Conservation (phyloP, 1,140 invertebrate genomes). For the Pomacea maculata region DNA sequence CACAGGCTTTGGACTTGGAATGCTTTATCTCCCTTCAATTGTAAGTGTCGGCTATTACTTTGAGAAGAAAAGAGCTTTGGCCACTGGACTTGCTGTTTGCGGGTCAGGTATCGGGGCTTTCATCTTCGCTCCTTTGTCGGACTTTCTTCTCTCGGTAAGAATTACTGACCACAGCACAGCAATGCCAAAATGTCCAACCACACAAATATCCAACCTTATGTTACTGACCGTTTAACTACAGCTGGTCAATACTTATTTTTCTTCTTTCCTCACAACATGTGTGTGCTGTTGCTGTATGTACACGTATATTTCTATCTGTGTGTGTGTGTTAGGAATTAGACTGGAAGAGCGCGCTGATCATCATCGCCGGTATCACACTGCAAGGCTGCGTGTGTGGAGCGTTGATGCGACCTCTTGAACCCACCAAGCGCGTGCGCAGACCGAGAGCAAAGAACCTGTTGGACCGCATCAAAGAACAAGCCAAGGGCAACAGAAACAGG, state of each 20-base stretch:
- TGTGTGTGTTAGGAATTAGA: slow-evolving; percentile 60
- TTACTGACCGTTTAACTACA: not conserved
- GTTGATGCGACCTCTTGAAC: slow-evolving; percentile 86
- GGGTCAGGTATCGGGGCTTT: slow-evolving; percentile 88
- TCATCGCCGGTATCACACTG: slow-evolving; percentile 90
- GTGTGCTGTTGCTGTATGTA: too few species aligned
- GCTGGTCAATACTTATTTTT: too few species aligned
- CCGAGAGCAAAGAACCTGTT: slow-evolving; percentile 52
- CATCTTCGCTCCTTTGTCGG: slow-evolving; percentile 79
- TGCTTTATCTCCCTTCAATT: slow-evolving; percentile 94
- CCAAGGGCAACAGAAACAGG: slow-evolving; percentile 38
- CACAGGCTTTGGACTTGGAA: slow-evolving; percentile 88
- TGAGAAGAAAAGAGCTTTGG: slow-evolving; percentile 87
- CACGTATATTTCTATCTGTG: not conserved
- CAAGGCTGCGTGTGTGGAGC: slow-evolving; percentile 90
- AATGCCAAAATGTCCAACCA: slow-evolving; percentile 12
- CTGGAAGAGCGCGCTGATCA: slow-evolving; percentile 91
- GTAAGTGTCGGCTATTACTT: slow-evolving; percentile 95
- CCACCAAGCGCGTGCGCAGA: slow-evolving; percentile 67
- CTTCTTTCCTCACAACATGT: too few species aligned
- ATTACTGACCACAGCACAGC: not conserved
- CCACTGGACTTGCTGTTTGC: slow-evolving; percentile 93
- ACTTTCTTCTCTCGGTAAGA: slow-evolving; percentile 41
- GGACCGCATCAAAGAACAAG: slow-evolving; percentile 54
- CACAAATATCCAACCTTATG: not conserved